Base-by-base conservation (phyloP, 2,888 invertebrate genomes). In the Adineta ricciae region DNA sequence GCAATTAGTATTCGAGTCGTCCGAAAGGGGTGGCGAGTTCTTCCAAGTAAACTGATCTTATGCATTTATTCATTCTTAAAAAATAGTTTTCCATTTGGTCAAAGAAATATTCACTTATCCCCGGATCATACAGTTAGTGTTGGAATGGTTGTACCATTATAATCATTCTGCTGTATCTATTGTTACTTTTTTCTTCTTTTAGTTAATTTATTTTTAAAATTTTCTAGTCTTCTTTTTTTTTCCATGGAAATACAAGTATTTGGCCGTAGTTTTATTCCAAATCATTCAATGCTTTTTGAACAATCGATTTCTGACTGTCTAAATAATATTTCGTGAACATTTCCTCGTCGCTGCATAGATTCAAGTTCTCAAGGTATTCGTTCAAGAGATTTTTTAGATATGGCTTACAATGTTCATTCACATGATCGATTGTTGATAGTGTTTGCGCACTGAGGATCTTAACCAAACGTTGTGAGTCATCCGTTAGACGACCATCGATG, bases 101-200 rank as follows among this genome's bases (percentile, higher is more conserved):
- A 38, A 38, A 78, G n/a, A 78, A 78, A 78, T 78, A 11, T 78
- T 41, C 41, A 41, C 5, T n/a, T 78, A 9, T 41, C 78, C 38
- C 78, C 41, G 38, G 78, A 78, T 41, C 38, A 78, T 78, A 78
- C 78, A 4, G 78, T 78, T 41, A 41, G 41, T 41, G 41, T 78
- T 78, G 78, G 78, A 27, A 64, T 64, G 64, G 64, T 64, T 32
- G 64, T 64, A 32, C 64, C 64, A 32, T 64, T 64, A 32, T 64
- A 32, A 64, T 32, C 3, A 56, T 27, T 27, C 3, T 9, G n/a
- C 11, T 56, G 27, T 56, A 56, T 64, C 16, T 27, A 27, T 1
- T 27, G 11, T 14, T 2, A 14, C 32, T 27, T 64, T 27, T 64
- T 2, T 27, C 32, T 27, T 64, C 27, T 64, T 1, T 32, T 27